Percentiles rank a stretch among this genome's conserved stretches.
phyloP scores from a whole-genome alignment of 2,797 vertebrate genomes.

The Acestrorhynchus altus region DNA sequence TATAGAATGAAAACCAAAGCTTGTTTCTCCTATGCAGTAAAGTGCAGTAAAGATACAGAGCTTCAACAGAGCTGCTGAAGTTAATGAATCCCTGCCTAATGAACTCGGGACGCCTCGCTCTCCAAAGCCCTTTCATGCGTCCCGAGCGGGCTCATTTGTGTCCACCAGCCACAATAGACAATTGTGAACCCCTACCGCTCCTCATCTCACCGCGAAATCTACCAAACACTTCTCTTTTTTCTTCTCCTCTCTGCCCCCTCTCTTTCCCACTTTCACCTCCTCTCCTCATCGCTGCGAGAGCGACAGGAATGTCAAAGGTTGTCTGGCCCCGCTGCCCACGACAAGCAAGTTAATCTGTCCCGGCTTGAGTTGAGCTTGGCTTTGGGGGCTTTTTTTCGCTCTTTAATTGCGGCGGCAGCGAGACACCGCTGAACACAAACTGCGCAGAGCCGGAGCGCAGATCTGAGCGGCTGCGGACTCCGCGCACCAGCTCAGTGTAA shows the following conservation, averaged over 20 bases:
- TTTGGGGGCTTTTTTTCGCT: constrained; percentile 62
- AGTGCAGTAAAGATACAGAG: constrained; percentile 71
- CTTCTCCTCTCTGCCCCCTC: constrained; percentile 44
- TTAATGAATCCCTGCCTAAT: constrained; percentile 88
- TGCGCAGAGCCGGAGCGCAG: constrained; percentile 66
- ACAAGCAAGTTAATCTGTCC: constrained; percentile 86
- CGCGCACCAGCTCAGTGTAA: constrained; percentile 61
- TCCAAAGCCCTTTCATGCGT: constrained; percentile 78
- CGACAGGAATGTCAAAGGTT: constrained; percentile 89
- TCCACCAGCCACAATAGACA: constrained; percentile 85
- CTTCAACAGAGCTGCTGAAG: constrained; percentile 51
- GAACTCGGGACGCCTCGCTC: constrained; percentile 74
- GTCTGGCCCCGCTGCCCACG: constrained; percentile 88
- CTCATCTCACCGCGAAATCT: constrained; percentile 60
- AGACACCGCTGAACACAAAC: constrained; percentile 70
- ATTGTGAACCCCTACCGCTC: constrained; percentile 82
- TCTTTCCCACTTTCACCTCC: constrained; percentile 55
- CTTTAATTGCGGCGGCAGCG: constrained; percentile 80
- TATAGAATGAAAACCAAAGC: no score
- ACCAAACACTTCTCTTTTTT: constrained; percentile 50
- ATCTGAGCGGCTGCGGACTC: constrained; percentile 49
- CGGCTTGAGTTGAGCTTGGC: constrained; percentile 53
- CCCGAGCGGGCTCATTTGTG: constrained; percentile 78
- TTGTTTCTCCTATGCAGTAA: background rate
- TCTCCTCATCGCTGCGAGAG: constrained; percentile 50